Evolutionary conservation across 2,113 vertebrate genomes (phyloP).

Genomic region (Clupea harengus): DNA sequence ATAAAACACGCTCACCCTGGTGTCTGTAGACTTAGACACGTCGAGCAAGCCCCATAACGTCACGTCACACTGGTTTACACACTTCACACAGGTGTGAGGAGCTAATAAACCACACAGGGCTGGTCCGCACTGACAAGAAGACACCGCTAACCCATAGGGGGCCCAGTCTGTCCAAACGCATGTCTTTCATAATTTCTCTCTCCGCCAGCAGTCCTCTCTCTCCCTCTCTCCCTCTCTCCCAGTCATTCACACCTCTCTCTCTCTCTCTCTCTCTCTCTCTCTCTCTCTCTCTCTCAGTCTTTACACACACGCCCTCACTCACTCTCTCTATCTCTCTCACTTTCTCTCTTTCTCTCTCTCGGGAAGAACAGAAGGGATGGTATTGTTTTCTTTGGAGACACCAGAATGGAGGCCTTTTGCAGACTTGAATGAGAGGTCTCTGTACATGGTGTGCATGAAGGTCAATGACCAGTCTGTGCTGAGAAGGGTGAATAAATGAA

Average conservation of each 20-base stretch:
- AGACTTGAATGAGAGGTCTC: too few relatives aligned
- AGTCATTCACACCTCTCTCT: neutral
- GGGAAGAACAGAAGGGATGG: too few relatives aligned
- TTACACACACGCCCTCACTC: neutral
- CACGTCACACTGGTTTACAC: neutral
- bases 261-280: neutral
- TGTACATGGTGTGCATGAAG: too few relatives aligned
- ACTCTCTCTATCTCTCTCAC: conserved; percentile 33
- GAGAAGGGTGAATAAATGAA: too few relatives aligned
- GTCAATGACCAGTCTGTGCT: too few relatives aligned
- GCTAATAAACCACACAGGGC: neutral
- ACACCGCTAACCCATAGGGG: neutral
- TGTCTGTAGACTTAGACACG: neutral
- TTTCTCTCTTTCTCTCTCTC: conserved; percentile 4
- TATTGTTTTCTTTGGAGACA: too few relatives aligned
- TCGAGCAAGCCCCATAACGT: neutral
- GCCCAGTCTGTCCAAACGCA: neutral
- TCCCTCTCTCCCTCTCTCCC: neutral
- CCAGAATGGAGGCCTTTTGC: too few relatives aligned
- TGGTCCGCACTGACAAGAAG: neutral
- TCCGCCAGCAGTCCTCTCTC: neutral
- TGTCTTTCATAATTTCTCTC: neutral
- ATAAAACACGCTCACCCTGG: neutral
- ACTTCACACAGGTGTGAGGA: neutral
- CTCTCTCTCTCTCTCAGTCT: neutral